These are phyloP conservation scores for Stenolophus ochropezus DNA, from an alignment of 2,888 invertebrate species.

Conservation along the genomic window DNA sequence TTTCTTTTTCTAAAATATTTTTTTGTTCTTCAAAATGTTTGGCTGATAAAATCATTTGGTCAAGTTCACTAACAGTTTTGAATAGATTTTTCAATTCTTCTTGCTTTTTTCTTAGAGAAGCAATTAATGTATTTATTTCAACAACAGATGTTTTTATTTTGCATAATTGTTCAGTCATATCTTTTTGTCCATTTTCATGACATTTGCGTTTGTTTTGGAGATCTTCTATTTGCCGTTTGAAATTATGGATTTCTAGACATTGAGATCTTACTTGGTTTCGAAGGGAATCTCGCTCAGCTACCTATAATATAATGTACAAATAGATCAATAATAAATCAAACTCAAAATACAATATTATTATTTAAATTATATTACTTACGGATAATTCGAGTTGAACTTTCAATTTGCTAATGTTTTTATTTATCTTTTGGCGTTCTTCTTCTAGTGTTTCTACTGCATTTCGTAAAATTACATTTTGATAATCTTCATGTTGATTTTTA, in stretches of 20 bases:
- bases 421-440: slow-evolving; percentile 59
- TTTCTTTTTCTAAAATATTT: slow-evolving; percentile 62
- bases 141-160: slow-evolving; percentile 64
- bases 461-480: slow-evolving; percentile 56
- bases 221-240: slow-evolving; percentile 65
- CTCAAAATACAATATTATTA: background rate
- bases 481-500: slow-evolving; percentile 59
- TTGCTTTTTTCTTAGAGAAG: slow-evolving; percentile 5
- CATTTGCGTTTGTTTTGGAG: slow-evolving; percentile 66
- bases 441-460: slow-evolving; percentile 59
- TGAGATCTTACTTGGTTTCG: slow-evolving; percentile 64
- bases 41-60: slow-evolving; percentile 62
- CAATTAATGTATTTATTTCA: slow-evolving; percentile 58
- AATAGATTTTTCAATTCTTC: background rate
- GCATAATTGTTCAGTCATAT: slow-evolving; percentile 64
- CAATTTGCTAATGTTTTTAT: slow-evolving; percentile 44
- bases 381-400: slow-evolving; percentile 60
- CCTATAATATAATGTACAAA: slow-evolving; percentile 61
- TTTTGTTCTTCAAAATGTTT: slow-evolving; percentile 62
- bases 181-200: slow-evolving; percentile 64
- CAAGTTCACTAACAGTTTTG: slow-evolving; percentile 58
- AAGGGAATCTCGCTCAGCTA: slow-evolving; percentile 65
- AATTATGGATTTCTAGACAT: slow-evolving; percentile 64
- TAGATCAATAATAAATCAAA: background rate
- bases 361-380: slow-evolving; percentile 54